Evolutionary conservation across 37 sponge, comb jelly and placozoan species (phyloP).

Genomic region (Cladorhizidae sp.): DNA sequence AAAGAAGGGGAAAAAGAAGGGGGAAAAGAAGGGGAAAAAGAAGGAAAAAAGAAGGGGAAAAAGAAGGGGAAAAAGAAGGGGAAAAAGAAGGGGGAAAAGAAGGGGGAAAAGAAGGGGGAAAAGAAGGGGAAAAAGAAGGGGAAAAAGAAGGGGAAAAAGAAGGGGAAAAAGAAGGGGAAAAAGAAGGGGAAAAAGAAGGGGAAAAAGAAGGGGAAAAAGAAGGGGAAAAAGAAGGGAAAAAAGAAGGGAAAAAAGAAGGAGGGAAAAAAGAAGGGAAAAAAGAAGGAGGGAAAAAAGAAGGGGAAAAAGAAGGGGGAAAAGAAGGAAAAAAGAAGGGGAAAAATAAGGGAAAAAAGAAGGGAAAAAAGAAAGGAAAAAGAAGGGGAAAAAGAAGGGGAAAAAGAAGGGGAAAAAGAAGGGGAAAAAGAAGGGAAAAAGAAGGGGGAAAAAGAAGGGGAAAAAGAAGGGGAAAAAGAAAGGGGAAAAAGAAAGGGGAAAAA

Average conservation of each 20-base stretch:
- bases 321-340: not conserved
- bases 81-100: constrained; percentile 2
- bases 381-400: too few species aligned
- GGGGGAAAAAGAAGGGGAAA: too few species aligned
- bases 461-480: too few species aligned
- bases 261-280: not conserved
- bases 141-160: not conserved
- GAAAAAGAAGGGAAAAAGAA: too few species aligned
- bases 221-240: not conserved
- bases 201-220: not conserved
- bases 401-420: too few species aligned
- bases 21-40: not conserved
- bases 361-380: not conserved
- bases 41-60: not conserved
- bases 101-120: not conserved
- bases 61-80: not conserved
- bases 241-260: not conserved
- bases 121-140: not conserved
- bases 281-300: not conserved
- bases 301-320: not conserved
- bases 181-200: not conserved
- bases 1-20: not conserved
- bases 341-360: not conserved
- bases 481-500: too few species aligned
- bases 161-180: not conserved